Base-by-base conservation (phyloP, 2,113 vertebrate genomes). In the Sterrhoptilus dennistouni region DNA sequence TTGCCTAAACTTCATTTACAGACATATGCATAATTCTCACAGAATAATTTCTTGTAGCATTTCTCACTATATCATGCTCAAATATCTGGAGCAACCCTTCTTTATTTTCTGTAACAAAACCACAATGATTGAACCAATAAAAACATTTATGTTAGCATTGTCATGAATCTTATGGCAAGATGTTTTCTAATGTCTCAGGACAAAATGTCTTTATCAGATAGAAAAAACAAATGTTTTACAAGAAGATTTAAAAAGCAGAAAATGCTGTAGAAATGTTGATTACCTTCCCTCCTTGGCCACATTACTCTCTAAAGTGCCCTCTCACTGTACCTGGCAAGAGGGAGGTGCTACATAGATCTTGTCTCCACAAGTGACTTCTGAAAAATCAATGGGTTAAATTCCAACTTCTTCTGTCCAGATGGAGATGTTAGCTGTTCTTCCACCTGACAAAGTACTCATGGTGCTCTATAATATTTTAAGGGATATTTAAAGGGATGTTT, bases 301-400 rank as follows among this genome's bases (percentile, higher is more conserved):
- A 40, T 0, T 0, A 7, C 5, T 78, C 27, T 70, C 3, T 49
- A 27, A 82, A 59, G 24, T 59, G 24, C 19, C 29, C 50, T 65
- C 6, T 66, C n/a, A n/a, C 6, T 21, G 6, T 12, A 44, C 8
- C 5, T 66, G 28, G 12, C 19, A 65, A 56, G 18, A 61, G 8
- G 9, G 45, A 61, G 6, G 7, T 61, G 29, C 24, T 74, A 29
- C 14, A 33, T 27, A 61, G 47, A 11, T 66, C 50, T 56, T 38
- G 14, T 23, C 13, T 72, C 12, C 40, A 12, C 23, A 74, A 2
- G 18, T 0, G 2, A 25, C 7, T 59, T 63, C 22, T 79, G 17
- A 54, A 66, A 65, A 76, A 69, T 45, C 8, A 47, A 5, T 21
- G 5, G 38, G 10, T 47, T 77, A 87, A 82, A 89, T 45, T 23